phyloP scores from a whole-genome alignment of 2,113 vertebrate species.

The Heptranchias perlo region DNA sequence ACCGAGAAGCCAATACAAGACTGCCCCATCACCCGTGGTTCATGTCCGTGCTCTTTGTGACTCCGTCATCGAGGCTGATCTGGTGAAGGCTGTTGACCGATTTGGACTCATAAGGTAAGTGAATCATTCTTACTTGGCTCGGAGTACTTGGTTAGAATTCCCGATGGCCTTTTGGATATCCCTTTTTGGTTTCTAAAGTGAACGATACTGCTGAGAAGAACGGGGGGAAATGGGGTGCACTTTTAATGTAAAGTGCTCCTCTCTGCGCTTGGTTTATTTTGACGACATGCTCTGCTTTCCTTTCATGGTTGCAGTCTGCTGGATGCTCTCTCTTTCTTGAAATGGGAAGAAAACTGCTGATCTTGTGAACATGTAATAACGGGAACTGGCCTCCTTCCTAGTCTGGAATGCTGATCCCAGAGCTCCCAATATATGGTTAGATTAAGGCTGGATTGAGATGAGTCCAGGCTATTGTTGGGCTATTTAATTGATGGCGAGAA shows the following conservation, averaged over 20 bases:
- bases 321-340: not conserved
- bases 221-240: not conserved
- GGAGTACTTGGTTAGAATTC: not conserved
- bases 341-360: not conserved
- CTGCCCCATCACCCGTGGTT: slow-evolving; percentile 88
- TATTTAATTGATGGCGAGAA: not conserved
- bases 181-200: not conserved
- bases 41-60: slow-evolving; percentile 89
- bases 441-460: not conserved
- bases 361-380: too few relatives aligned
- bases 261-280: not conserved
- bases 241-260: not conserved
- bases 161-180: not conserved
- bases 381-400: not conserved
- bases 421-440: not conserved
- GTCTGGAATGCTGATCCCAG: not conserved
- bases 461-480: not conserved
- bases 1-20: slow-evolving; percentile 61
- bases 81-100: slow-evolving; percentile 87
- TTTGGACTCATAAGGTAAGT: slow-evolving; percentile 93
- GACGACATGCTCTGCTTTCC: not conserved
- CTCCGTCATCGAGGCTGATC: slow-evolving; percentile 91
- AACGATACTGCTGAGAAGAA: not conserved
- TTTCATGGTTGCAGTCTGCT: not conserved
- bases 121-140: not conserved